Percentiles rank a stretch among this genome's conserved stretches.
Evolutionary conservation across 2,888 invertebrate species (phyloP).

Genomic region (Villa cingulata): DNA sequence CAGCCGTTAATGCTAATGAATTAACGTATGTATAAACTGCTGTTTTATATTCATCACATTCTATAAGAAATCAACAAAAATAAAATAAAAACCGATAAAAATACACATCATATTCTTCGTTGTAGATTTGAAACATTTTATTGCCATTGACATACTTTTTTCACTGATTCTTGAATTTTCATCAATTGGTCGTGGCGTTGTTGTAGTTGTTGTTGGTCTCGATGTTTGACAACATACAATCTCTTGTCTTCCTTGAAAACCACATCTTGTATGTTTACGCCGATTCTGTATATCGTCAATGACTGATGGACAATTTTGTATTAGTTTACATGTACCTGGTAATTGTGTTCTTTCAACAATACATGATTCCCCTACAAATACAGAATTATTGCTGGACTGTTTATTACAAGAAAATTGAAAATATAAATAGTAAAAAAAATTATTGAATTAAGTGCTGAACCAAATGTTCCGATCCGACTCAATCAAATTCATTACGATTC

Average conservation of each 20-base stretch:
- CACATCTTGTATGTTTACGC: conserved; percentile 14
- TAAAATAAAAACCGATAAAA: neutral
- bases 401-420: too few relatives aligned
- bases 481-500: too few relatives aligned
- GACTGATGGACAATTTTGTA: conserved; percentile 1
- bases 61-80: conserved; percentile 1
- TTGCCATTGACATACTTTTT: neutral
- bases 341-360: neutral
- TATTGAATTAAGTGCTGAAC: too few relatives aligned
- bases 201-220: neutral
- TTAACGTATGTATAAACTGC: conserved; percentile 7
- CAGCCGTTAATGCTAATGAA: neutral
- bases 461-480: too few relatives aligned
- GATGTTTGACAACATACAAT: conserved; percentile 20
- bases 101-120: too few relatives aligned
- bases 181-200: neutral
- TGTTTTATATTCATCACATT: conserved; percentile 11
- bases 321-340: neutral
- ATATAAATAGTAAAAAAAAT: too few relatives aligned
- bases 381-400: too few relatives aligned
- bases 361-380: neutral
- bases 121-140: too few relatives aligned
- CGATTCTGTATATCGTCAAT: neutral
- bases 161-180: conserved; percentile 2
- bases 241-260: conserved; percentile 15